phyloP scores from a whole-genome alignment of 2,113 vertebrate species.

The Numida meleagris region DNA sequence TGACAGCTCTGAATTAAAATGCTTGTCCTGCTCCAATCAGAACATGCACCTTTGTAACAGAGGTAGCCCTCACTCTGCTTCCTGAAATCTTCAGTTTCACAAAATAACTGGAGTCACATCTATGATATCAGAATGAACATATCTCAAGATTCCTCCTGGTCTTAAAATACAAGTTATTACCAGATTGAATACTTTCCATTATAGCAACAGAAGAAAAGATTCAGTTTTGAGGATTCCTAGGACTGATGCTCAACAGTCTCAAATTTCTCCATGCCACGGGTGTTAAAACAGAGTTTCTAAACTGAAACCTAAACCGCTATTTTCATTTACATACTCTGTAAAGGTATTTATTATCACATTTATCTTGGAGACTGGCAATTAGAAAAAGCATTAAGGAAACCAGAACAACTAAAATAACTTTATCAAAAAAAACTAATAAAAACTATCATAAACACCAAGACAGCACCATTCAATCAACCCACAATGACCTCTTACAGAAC shows the following conservation, averaged over 20 bases:
- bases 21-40: not conserved
- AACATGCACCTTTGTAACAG: not conserved
- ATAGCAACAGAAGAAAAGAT: not conserved
- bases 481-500: not conserved
- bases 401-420: not conserved
- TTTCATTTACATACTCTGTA: not conserved
- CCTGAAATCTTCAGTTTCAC: not conserved
- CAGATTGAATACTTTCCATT: not conserved
- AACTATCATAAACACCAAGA: not conserved
- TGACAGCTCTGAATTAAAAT: not conserved
- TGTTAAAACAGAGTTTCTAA: not conserved
- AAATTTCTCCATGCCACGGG: not conserved
- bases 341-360: not conserved
- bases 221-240: not conserved
- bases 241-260: not conserved
- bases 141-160: not conserved
- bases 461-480: not conserved
- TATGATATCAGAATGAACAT: not conserved
- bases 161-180: not conserved
- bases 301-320: not conserved
- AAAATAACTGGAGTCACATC: not conserved
- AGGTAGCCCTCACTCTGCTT: not conserved
- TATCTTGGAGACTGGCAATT: fast-evolving
- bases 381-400: not conserved
- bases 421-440: too few relatives aligned